Evolutionary conservation across 2,888 invertebrate genomes (phyloP), one percentile per base, ranked within the genome.

Genomic region (Xylophagus ater): DNA sequence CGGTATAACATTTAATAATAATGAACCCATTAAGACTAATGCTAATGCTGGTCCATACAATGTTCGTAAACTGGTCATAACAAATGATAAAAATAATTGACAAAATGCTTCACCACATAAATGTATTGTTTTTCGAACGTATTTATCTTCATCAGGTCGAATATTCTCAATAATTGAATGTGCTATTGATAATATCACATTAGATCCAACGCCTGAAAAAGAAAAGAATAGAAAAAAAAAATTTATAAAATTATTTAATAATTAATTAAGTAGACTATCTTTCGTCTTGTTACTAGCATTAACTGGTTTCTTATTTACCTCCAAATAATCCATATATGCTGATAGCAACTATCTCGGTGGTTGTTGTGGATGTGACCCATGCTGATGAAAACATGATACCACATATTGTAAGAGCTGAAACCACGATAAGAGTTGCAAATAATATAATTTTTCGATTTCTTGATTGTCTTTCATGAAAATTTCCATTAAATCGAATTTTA

Each of bases 91-190:
- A 38, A 63, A 63, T 8, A 63, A 50, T 45, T 63, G 64, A 40
- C 62, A 63, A 43, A 63, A 63, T 12, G 64, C 62, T 44, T 63
- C 64, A 12, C 62, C 62, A 33, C 61, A 62, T 13, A 63, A 44
- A 26, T 57, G 60, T 18, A 63, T 61, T 0, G 63, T 63, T 38
- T 61, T 61, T 18, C 61, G 54, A 3, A 63, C 64, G 29, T 57
- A 62, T 43, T 62, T 62, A 35, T 63, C 62, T 41, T 63, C 62
- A 1, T 60, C 57, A 7, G 62, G 62, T 24, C 62, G 60, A n/a
- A 64, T 62, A 20, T 59, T 59, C 46, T 63, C 62, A 34, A 63
- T 44, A 32, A 63, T 62, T 4, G 58, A 56, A 33, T 63, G 61
- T 1, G 61, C 62, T 41, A 59, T 58, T 53, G 60, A 60, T 20